Conservation (phyloP, 2,113 vertebrate genomes). For the Nettapus auritus region DNA sequence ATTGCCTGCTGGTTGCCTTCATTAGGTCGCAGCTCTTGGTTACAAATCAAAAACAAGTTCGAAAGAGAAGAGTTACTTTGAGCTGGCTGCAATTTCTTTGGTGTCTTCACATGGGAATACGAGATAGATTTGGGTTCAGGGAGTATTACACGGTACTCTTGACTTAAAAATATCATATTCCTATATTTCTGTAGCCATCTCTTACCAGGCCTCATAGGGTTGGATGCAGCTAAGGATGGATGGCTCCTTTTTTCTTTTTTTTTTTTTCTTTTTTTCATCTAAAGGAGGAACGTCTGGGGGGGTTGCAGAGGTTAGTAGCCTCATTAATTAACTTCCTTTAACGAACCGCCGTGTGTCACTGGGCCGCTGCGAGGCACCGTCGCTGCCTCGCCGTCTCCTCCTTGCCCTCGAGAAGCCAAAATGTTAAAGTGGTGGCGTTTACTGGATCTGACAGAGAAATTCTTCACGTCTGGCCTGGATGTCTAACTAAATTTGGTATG, state of each 20-base stretch:
- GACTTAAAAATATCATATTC: background rate
- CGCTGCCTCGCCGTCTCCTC: constrained; percentile 39
- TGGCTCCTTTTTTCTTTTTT: background rate
- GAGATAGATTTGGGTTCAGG: background rate
- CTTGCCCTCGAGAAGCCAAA: constrained; percentile 52
- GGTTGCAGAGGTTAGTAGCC: constrained; percentile 31
- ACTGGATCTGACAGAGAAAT: constrained; percentile 77
- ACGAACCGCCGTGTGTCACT: constrained; percentile 47
- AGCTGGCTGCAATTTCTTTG: background rate
- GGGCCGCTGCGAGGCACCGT: background rate
- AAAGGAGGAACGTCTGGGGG: background rate
- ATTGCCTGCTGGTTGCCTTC: background rate
- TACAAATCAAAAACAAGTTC: background rate
- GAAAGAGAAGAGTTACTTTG: background rate
- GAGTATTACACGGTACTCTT: background rate
- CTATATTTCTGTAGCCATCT: background rate
- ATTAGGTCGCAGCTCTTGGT: background rate
- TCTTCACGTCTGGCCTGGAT: constrained; percentile 73
- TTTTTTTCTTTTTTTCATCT: background rate
- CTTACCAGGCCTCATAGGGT: background rate
- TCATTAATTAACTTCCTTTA: constrained; percentile 52
- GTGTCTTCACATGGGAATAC: background rate
- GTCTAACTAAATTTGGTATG: constrained; percentile 76
- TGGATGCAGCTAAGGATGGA: background rate
- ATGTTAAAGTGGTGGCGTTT: constrained; percentile 52